These are phyloP conservation scores for Penaeus monodon DNA, from an alignment of 2,888 invertebrate species.

Conservation along the genomic window DNA sequence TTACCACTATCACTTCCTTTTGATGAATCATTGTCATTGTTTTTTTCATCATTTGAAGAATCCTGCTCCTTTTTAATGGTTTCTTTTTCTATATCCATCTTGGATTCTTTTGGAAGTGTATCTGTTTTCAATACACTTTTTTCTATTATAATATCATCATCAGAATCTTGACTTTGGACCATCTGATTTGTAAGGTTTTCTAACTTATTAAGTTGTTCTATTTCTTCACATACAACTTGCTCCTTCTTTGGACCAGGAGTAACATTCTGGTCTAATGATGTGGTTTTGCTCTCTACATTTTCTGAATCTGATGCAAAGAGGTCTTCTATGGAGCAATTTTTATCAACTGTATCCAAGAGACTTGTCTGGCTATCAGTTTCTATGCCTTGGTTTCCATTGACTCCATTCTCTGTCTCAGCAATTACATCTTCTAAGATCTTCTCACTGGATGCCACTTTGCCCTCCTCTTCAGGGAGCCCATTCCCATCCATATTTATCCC, in stretches of 20 bases:
- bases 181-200: too few species aligned
- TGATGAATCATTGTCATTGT: neutral
- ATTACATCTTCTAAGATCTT: neutral
- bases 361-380: neutral
- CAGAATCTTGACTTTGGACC: neutral
- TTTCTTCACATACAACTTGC: neutral
- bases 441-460: neutral
- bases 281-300: too few species aligned
- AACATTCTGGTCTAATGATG: too few species aligned
- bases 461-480: neutral
- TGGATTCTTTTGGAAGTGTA: neutral
- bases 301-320: too few species aligned
- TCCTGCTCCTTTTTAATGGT: conserved; percentile 11
- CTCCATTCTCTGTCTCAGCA: neutral
- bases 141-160: neutral
- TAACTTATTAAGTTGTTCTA: neutral
- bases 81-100: conserved; percentile 5
- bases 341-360: too few species aligned
- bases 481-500: conserved; percentile 21
- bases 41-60: conserved; percentile 15
- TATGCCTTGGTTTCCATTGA: neutral
- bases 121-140: neutral
- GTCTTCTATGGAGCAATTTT: too few species aligned
- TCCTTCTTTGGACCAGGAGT: neutral
- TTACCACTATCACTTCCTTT: conserved; percentile 15